Percentiles rank a stretch among this genome's conserved stretches.
Conservation (phyloP, 2,797 vertebrate genomes). For the Mergus octosetaceus region DNA sequence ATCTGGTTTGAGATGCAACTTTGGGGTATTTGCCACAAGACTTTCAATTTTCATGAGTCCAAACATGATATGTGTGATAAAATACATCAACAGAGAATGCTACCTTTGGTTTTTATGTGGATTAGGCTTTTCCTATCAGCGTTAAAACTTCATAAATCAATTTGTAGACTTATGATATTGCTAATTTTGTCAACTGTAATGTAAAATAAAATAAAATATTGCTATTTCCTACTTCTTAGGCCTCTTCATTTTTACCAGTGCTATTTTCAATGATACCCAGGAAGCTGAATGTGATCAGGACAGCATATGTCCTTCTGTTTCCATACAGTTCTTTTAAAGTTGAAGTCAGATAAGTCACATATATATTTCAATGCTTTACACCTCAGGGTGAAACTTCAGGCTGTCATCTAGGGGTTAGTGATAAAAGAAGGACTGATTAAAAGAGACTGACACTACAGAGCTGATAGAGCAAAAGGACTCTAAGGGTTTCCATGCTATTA, state of each 20-base stretch:
- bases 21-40: not conserved
- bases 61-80: not conserved
- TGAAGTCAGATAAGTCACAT: conserved; percentile 38
- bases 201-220: not conserved
- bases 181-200: not conserved
- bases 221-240: not conserved
- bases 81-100: not conserved
- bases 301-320: not conserved
- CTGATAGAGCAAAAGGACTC: conserved; percentile 48
- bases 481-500: conserved; percentile 29
- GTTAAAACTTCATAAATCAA: not conserved
- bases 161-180: not conserved
- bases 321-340: not conserved
- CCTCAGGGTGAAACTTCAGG: conserved; percentile 46
- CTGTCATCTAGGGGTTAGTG: conserved; percentile 36
- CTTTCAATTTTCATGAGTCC: not conserved
- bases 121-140: not conserved
- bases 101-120: not conserved
- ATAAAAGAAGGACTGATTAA: conserved; percentile 63
- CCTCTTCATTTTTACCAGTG: not conserved
- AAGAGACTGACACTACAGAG: conserved; percentile 53
- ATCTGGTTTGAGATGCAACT: not conserved
- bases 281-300: not conserved
- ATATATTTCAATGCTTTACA: conserved; percentile 56
- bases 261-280: not conserved